These are phyloP conservation scores for Lophotriccus pileatus DNA, from an alignment of 2,797 vertebrate species.

Conservation along the genomic window DNA sequence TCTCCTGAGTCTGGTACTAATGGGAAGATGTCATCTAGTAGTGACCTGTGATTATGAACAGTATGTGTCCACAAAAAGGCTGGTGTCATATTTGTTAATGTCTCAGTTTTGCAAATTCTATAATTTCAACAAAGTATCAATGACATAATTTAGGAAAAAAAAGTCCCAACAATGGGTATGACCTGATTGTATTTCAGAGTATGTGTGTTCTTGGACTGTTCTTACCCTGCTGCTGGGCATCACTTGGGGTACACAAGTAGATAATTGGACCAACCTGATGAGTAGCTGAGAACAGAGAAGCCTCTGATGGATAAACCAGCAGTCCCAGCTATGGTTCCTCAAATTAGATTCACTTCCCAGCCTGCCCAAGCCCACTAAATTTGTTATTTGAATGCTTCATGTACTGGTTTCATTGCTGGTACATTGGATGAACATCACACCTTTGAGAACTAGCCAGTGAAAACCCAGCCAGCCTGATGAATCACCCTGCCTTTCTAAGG, in stretches of 20 bases:
- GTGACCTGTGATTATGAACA: background rate
- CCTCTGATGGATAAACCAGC: background rate
- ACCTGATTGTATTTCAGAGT: background rate
- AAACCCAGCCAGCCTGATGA: background rate
- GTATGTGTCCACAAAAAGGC: background rate
- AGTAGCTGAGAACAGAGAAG: background rate
- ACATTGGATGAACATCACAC: background rate
- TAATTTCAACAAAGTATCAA: background rate
- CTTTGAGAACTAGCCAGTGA: background rate
- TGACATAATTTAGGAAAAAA: background rate
- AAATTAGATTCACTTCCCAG: background rate
- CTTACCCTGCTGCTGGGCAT: background rate
- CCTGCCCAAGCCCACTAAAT: background rate
- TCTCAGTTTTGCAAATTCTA: background rate
- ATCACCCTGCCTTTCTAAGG: background rate
- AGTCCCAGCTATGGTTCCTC: background rate
- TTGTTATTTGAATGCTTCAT: background rate
- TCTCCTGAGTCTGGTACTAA: background rate
- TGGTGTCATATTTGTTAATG: background rate
- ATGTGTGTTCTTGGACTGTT: background rate
- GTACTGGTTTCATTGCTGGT: background rate
- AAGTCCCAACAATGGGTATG: background rate
- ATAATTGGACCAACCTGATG: background rate
- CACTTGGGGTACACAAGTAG: background rate
- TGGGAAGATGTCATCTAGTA: background rate